Base-by-base conservation (phyloP, 1,140 invertebrate species). In the Samia ricini region DNA sequence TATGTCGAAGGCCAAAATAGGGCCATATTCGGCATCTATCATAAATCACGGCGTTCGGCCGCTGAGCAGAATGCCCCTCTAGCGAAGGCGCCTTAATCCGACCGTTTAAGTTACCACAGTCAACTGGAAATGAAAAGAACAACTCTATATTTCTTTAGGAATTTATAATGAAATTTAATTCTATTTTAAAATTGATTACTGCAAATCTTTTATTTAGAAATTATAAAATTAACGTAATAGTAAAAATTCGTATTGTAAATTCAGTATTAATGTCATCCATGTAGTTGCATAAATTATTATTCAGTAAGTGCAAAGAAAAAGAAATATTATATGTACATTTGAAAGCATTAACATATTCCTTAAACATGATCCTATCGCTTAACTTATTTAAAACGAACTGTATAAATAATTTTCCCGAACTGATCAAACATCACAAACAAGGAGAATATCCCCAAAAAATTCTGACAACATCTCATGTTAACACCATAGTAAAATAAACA, bases 401-500 rank as follows among this genome's bases (percentile, higher is more conserved):
- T 42, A 42, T 15, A 42, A 42, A 42, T 15, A 42, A 42, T 1
- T 15, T 42, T 42, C 33, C 57, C 57, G 21, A 20, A 15, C 8
- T n/a, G 48, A 24, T 24, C 23, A 23, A 50, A 50, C 19, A 42
- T 21, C 15, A 59, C 24, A 59, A 59, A 50, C 36, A 59, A 59
- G 22, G n/a, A 50, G 29, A 59, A 58, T 10, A 48, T 21, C 21
- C 21, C 64, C 66, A 62, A 68, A 66, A 75, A 74, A 72, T 76
- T 76, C 71, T 56, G 58, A 55, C 69, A 66, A 77, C 75, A 78
- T 74, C 66, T 76, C 74, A 74, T 73, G 70, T 76, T 71, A 81
- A 82, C 79, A 76, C 69, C 76, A 70, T 61, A 71, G 68, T 77
- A 76, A 79, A 80, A 79, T 79, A 85, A 84, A 80, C 70, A 77